Percentiles rank a stretch among this genome's conserved stretches.
Evolutionary conservation across 2,113 vertebrate genomes (phyloP).

Genomic region (Centrocercus urophasianus): DNA sequence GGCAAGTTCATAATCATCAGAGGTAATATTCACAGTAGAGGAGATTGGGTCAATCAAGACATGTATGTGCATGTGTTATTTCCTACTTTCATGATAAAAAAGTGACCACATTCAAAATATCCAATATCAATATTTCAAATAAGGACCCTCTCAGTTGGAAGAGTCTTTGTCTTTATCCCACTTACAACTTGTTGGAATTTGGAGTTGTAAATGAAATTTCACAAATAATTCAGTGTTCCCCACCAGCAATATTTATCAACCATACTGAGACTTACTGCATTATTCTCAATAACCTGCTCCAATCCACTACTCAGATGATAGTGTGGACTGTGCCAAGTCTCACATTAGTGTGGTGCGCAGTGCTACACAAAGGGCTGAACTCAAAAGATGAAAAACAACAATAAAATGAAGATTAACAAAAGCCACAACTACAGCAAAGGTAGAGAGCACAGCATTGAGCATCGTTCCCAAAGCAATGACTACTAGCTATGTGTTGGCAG

Average conservation of each 20-base stretch:
- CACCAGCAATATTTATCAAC: background rate
- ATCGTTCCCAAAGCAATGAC: background rate
- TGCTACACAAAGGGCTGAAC: background rate
- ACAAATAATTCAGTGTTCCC: background rate
- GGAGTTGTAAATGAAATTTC: background rate
- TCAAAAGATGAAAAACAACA: background rate
- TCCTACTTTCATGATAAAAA: background rate
- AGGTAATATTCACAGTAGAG: constrained; percentile 46
- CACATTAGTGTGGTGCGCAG: accelerated
- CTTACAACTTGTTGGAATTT: background rate
- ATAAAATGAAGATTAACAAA: accelerated
- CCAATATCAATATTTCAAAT: background rate
- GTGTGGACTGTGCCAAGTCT: background rate
- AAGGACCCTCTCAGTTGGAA: background rate
- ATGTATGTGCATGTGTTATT: background rate
- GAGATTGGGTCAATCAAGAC: background rate
- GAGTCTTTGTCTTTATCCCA: background rate
- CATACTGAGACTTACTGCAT: too few species aligned
- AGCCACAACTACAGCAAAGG: background rate
- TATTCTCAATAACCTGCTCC: background rate
- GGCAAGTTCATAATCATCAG: constrained; percentile 63
- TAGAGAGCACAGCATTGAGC: accelerated
- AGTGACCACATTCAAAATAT: background rate
- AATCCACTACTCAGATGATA: background rate
- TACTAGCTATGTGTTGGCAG: background rate